Evolutionary conservation across 92 coral and sea anemone genomes (phyloP).

Genomic region (Parazoanthus atlanticus): DNA sequence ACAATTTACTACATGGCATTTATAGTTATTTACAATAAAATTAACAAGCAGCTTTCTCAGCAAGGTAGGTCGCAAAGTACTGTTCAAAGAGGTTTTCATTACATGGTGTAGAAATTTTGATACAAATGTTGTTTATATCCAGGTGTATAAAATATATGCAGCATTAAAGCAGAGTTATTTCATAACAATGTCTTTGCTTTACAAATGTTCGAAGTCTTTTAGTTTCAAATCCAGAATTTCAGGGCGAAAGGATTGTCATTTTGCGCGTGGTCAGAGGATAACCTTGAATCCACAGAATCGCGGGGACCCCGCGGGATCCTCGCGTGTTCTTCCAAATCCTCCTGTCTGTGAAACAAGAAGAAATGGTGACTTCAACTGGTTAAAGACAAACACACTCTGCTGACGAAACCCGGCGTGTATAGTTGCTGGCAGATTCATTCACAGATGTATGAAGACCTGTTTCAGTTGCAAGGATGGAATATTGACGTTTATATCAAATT

Average conservation of each 20-base stretch:
- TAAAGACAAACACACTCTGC: background rate
- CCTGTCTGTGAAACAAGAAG: constrained; percentile 35
- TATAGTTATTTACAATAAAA: too few relatives aligned
- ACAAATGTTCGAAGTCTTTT: constrained; percentile 17
- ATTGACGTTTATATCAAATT: background rate
- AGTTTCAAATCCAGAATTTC: constrained; percentile 37
- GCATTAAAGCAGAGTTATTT: background rate
- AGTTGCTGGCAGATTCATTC: background rate
- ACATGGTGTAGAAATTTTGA: background rate
- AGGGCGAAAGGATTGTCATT: constrained; percentile 30
- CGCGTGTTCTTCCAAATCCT: constrained; percentile 18
- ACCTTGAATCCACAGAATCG: constrained; percentile 19
- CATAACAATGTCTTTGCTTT: background rate
- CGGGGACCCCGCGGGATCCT: constrained; percentile 22
- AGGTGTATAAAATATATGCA: background rate
- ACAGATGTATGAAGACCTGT: background rate
- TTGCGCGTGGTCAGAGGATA: background rate
- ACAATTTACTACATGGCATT: background rate
- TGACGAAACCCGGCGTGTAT: background rate
- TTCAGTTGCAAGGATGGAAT: background rate
- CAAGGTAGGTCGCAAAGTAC: background rate
- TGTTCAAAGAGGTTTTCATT: too few relatives aligned
- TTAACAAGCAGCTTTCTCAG: background rate
- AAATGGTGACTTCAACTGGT: constrained; percentile 7
- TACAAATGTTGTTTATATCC: background rate